Evolutionary conservation across 2,113 vertebrate genomes (phyloP).

Genomic region (Ahaetulla prasina): DNA sequence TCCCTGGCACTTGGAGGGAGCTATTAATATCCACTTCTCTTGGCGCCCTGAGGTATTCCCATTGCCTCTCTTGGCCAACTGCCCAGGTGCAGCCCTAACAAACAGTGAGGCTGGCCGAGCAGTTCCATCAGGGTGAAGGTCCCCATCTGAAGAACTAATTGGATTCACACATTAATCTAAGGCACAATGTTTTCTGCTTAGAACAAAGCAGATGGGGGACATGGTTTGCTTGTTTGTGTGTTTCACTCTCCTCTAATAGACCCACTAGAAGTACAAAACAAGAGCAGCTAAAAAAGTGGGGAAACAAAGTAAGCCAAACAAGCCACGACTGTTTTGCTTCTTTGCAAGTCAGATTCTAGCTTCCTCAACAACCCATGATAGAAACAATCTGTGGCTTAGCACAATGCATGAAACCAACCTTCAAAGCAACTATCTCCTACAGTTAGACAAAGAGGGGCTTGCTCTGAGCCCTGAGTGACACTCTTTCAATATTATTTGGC

Average conservation of each 20-base stretch:
- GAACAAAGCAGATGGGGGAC: not conserved
- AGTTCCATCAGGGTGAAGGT: not conserved
- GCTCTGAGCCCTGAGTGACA: not conserved
- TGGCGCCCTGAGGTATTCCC: not conserved
- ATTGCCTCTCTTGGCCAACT: not conserved
- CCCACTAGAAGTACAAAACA: not conserved
- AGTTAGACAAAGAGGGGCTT: not conserved
- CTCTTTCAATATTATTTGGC: not conserved
- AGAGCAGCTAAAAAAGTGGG: not conserved
- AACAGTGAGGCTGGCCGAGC: not conserved
- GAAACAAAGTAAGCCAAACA: not conserved
- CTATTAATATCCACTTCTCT: slow-evolving; percentile 8
- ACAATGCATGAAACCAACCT: not conserved
- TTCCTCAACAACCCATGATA: not conserved
- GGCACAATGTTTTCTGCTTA: not conserved
- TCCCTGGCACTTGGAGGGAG: not conserved
- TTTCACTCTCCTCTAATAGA: not conserved
- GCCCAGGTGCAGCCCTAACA: not conserved
- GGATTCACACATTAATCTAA: not conserved
- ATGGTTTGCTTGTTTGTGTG: not conserved
- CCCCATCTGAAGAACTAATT: not conserved
- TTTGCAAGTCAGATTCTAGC: not conserved
- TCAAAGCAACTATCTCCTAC: not conserved
- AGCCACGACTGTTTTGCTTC: not conserved
- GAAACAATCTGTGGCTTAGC: not conserved